These are phyloP conservation scores for Xestia sexstrigata DNA, from an alignment of 2,888 invertebrate species.

Conservation along the genomic window DNA sequence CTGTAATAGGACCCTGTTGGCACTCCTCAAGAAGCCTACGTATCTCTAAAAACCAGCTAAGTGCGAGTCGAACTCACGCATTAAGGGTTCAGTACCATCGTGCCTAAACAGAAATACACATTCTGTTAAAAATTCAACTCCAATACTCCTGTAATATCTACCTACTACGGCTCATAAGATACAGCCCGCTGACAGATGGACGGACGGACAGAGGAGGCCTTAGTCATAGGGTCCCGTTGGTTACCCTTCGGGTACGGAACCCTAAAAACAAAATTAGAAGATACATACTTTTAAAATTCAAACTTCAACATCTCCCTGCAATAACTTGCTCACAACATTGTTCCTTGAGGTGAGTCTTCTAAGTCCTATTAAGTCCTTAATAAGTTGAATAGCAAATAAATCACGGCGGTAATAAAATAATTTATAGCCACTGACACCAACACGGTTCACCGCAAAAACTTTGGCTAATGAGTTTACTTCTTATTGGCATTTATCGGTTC, in stretches of 20 bases:
- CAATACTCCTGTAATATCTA: too few relatives aligned
- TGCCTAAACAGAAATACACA: too few relatives aligned
- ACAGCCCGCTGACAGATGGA: too few relatives aligned
- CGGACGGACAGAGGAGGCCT: too few relatives aligned
- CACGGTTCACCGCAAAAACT: conserved; percentile 62
- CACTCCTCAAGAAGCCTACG: too few relatives aligned
- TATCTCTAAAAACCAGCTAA: background rate
- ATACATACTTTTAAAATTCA: background rate
- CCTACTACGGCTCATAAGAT: too few relatives aligned
- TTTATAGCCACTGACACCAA: conserved; percentile 56
- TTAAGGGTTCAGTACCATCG: too few relatives aligned
- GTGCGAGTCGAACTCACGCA: too few relatives aligned
- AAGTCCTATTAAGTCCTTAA: conserved; percentile 34
- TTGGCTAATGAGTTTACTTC: conserved; percentile 72
- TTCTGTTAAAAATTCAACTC: too few relatives aligned
- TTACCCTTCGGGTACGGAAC: too few relatives aligned
- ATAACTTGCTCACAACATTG: conserved; percentile 1
- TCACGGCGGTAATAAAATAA: conserved; percentile 65
- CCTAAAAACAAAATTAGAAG: background rate
- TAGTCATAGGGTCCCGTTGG: too few relatives aligned
- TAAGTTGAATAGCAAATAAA: conserved; percentile 60
- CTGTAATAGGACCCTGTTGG: background rate
- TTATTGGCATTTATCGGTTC: conserved; percentile 67
- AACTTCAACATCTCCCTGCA: background rate
- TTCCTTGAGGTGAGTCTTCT: conserved; percentile 1